Evolutionary conservation across 1,140 invertebrate genomes (phyloP), one percentile per base, ranked within the genome.

Genomic region (Babylonia areolata): DNA sequence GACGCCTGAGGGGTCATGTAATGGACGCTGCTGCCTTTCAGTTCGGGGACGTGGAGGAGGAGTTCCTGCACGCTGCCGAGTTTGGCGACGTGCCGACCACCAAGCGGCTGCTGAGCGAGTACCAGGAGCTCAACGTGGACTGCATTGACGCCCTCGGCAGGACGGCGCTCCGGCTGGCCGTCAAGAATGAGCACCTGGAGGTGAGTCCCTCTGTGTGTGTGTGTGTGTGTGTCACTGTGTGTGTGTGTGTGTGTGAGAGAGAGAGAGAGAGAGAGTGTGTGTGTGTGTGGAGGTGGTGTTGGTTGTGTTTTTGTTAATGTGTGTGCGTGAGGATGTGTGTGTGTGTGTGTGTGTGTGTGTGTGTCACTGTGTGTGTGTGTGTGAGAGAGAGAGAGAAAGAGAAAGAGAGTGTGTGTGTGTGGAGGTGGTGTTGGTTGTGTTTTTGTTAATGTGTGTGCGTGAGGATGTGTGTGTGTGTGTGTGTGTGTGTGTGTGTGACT

Each of bases 161-260:
- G 33, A 90, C 89, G 20, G 89, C 92, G 2, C 84, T 93, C 0
- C 69, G 87, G 20, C 85, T 93, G 20, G 92, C 92, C 9, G 88
- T 92, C 35, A 90, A 90, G 58, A 91, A 92, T 84, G 92, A 92
- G 79, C 91, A 93, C 85, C 78, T 92, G 23, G 92, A 92, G 87
- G 89, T 92, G 86, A 86, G 86, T 80, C 1, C 12, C 28, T 80
- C 3, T 40, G 3, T 40, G 9, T 40, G 12, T 51, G 20, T 80
- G 3, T 80, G 37, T 73, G 12, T 37, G 17, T 33, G 6, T 35
- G 33, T 75, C 3, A 15, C 33, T 31, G 2, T 31, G 33, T 40
- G 35, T 78, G 35, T 78, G 35, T 78, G n/a, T 37, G 75, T 35
- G 35, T 31, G 35, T 78, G 39, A 35, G 35, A 17, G 39, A 12